Evolutionary conservation across 2,113 vertebrate species (phyloP), one percentile per base, ranked within the genome.

Genomic region (Poecile atricapillus): DNA sequence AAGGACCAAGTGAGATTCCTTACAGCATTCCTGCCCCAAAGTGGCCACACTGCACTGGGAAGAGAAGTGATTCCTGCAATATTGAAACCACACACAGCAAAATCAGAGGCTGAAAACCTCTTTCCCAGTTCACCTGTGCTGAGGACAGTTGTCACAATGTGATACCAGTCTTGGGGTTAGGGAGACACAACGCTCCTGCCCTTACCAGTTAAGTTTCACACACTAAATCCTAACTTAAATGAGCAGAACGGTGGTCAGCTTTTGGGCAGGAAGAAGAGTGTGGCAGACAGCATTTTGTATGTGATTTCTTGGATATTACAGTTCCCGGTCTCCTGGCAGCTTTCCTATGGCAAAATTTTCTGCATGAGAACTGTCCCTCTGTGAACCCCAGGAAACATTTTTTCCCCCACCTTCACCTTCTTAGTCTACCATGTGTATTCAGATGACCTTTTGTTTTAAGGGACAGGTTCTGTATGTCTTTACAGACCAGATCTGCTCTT

Each of bases 21-120:
- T 96, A 93, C 95, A 95, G 67, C 90, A 90, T 96, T 92, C 94
- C 94, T 89, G 60, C 71, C 68, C 58, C 52, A 41, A 80, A 90
- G 88, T 88, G 79, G 67, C 78, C 50, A n/a, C 35, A 18, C 55
- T 50, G 33, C 0, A 0, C 63, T 65, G 39, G 25, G 55, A 77
- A 77, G 79, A 49, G 85, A 64, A 88, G 69, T 0, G 2, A 81
- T 81, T 89, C 76, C 55, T 86, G 60, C 41, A 49, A 7, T 44
- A 46, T 1, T 83, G 91, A 94, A 92, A 89, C 58, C 35, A 56
- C 1, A 1, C 24, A 15, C 44, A 62, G 69, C 21, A 53, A 87
- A 87, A 60, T 24, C 58, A 50, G 47, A 82, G 37, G 64, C 93
- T 78, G 79, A 65, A 69, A 63, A 65, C 24, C 39, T 70, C 37